These are phyloP conservation scores for Sylvia borin DNA, from an alignment of 2,797 vertebrate species.

Conservation along the genomic window DNA sequence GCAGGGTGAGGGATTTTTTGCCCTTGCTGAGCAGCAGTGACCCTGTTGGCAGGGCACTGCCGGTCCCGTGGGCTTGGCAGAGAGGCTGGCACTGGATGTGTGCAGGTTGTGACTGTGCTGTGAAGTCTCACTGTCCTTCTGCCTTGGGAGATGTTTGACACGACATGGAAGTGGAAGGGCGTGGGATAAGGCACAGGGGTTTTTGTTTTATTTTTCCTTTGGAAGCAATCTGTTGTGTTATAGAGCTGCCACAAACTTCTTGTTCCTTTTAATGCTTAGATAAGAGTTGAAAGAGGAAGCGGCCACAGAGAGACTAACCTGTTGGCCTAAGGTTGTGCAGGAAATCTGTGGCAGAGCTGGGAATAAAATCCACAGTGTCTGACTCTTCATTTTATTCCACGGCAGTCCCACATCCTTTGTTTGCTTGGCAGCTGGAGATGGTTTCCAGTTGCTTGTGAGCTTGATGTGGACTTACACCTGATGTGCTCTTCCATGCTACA, in stretches of 20 bases:
- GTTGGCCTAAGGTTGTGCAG: not conserved
- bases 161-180: not conserved
- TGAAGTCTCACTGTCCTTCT: not conserved
- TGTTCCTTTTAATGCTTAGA: constrained; percentile 29
- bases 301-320: not conserved
- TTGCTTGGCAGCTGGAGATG: constrained; percentile 7
- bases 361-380: not conserved
- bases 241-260: constrained; percentile 5
- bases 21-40: not conserved
- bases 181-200: not conserved
- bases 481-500: not conserved
- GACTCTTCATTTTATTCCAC: not conserved
- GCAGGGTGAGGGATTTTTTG: not conserved
- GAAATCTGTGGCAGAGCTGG: constrained; percentile 27
- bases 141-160: not conserved
- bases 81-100: not conserved
- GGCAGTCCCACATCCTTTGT: not conserved
- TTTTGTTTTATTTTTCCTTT: not conserved
- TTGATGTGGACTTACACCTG: not conserved
- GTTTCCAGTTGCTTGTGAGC: not conserved
- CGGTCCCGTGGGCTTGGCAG: not conserved
- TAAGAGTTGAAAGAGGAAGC: constrained; percentile 19
- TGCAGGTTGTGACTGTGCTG: not conserved
- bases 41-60: fast-evolving
- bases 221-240: not conserved